These are phyloP conservation scores for Digitonthophagus gazella DNA, from an alignment of 2,888 invertebrate genomes.

Conservation along the genomic window DNA sequence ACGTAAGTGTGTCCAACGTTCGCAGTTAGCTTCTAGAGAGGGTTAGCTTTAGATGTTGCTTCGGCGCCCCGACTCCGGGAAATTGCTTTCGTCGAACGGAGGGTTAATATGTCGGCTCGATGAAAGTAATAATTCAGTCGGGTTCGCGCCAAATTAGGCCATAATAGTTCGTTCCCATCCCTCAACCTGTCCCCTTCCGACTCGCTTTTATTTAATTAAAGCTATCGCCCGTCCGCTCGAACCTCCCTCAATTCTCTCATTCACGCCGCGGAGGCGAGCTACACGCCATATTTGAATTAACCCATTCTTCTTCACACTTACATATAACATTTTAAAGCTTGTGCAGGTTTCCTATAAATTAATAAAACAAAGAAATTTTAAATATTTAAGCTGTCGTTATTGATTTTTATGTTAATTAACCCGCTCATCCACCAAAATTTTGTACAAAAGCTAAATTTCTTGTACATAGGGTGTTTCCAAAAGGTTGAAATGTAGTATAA, in stretches of 20 bases:
- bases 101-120: conserved; percentile 9
- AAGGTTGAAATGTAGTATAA: too few species aligned
- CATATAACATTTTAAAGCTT: not conserved
- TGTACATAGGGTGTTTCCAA: too few species aligned
- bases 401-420: too few species aligned
- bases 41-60: conserved; percentile 28
- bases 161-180: conserved; percentile 12
- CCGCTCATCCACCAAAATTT: too few species aligned
- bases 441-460: too few species aligned
- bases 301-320: not conserved
- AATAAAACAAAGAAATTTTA: too few species aligned
- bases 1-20: conserved; percentile 62
- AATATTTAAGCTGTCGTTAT: too few species aligned
- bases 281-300: not conserved
- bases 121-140: conserved; percentile 16
- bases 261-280: not conserved
- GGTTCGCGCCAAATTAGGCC: conserved; percentile 10
- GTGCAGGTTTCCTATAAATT: not conserved
- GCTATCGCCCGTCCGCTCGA: not conserved
- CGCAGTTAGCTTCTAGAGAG: not conserved
- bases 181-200: conserved; percentile 11
- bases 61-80: conserved; percentile 2
- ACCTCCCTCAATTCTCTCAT: conserved; percentile 1
- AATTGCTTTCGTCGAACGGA: not conserved
- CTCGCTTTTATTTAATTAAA: conserved; percentile 16